A percentile compares a stretch with the other conserved stretches of the same genome.
Conservation (phyloP, 2,888 invertebrate genomes). For the Zhuqinia jingwanae region DNA sequence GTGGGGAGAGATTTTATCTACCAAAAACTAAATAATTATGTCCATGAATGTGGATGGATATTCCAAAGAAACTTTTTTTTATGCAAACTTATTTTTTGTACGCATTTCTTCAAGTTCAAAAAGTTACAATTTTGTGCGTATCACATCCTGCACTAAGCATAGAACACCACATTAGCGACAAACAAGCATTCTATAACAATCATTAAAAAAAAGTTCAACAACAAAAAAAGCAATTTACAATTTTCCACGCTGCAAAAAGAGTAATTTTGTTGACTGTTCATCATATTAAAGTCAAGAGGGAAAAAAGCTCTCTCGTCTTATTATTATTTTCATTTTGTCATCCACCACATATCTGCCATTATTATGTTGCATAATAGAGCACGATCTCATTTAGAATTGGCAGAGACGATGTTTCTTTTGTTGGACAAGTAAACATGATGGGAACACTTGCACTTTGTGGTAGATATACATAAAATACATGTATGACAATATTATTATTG, state of each 20-base stretch:
- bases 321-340: constrained; percentile 3
- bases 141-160: too few relatives aligned
- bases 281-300: background rate
- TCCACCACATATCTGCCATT: background rate
- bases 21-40: too few relatives aligned
- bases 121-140: too few relatives aligned
- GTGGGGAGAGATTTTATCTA: too few relatives aligned
- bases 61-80: too few relatives aligned
- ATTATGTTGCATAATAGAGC: constrained; percentile 42
- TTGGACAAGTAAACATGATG: background rate
- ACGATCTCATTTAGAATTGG: constrained; percentile 49
- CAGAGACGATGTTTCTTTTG: constrained; percentile 18
- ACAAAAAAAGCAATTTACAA: constrained; percentile 56
- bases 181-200: too few relatives aligned
- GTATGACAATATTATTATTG: too few relatives aligned
- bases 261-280: background rate
- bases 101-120: too few relatives aligned
- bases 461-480: background rate
- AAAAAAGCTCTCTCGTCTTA: background rate
- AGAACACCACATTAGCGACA: too few relatives aligned
- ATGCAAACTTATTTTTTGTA: too few relatives aligned
- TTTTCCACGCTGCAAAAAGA: constrained; percentile 38
- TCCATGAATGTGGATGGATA: too few relatives aligned
- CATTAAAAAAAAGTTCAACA: background rate
- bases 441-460: background rate